Conservation (phyloP, 2,888 invertebrate genomes). For the Serripes groenlandicus region DNA sequence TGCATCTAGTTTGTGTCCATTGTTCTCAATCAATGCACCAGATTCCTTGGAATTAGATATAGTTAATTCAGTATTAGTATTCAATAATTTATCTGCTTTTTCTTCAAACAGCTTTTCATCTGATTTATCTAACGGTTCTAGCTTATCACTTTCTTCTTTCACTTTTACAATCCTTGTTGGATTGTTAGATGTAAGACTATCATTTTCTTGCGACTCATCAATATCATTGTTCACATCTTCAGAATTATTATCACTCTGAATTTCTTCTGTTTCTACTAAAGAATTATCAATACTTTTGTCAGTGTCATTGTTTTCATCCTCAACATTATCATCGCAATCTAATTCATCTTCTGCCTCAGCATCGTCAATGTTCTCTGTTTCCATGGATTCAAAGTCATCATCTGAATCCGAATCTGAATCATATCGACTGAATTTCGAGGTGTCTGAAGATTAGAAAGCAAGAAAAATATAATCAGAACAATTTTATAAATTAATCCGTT, state of each 20-base stretch:
- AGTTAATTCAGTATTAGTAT: neutral
- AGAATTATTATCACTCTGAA: neutral
- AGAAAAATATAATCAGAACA: too few species aligned
- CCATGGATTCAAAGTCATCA: conserved; percentile 68
- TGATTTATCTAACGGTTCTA: neutral
- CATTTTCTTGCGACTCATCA: too few species aligned
- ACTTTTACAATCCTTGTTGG: neutral
- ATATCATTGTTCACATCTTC: neutral
- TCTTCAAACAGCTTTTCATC: neutral
- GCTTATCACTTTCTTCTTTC: neutral
- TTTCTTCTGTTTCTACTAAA: neutral
- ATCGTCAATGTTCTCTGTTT: neutral
- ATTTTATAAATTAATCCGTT: too few species aligned
- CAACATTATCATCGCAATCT: neutral
- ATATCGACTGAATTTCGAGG: conserved; percentile 80
- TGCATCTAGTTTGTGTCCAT: neutral
- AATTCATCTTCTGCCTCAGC: neutral
- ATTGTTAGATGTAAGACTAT: too few species aligned
- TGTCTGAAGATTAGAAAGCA: conserved; percentile 62
- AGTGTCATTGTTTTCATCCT: conserved; percentile 13
- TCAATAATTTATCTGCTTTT: neutral
- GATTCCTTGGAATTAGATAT: neutral
- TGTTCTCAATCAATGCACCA: neutral
- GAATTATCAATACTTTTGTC: neutral
- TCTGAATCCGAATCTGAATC: conserved; percentile 72